phyloP scores from a whole-genome alignment of 2,888 invertebrate species.

The Pardosa pseudoannulata region DNA sequence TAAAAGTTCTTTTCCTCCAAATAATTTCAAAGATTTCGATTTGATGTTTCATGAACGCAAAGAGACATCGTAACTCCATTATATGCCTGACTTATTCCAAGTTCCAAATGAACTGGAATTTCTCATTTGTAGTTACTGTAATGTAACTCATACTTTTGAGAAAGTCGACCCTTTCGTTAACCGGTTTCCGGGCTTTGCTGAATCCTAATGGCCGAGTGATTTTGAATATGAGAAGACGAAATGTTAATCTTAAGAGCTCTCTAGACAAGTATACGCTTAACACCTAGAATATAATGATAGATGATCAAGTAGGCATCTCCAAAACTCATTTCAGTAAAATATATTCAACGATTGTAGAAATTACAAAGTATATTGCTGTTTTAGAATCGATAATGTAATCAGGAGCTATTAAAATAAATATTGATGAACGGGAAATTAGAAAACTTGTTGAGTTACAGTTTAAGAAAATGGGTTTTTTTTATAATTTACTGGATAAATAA shows the following conservation, averaged over 20 bases:
- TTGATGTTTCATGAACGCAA: slow-evolving; percentile 40
- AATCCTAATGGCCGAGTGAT: slow-evolving; percentile 56
- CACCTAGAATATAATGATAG: slow-evolving; percentile 5
- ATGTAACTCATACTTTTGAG: slow-evolving; percentile 51
- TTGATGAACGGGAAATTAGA: too few species aligned
- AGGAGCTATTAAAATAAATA: too few species aligned
- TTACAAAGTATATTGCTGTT: too few species aligned
- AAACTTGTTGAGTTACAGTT: too few species aligned
- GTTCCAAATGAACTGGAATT: slow-evolving; percentile 59
- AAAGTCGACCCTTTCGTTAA: slow-evolving; percentile 41
- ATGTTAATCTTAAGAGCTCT: slow-evolving; percentile 21
- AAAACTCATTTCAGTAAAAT: background rate
- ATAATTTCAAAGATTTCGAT: slow-evolving; percentile 36
- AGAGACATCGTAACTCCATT: slow-evolving; percentile 57
- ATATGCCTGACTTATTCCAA: slow-evolving; percentile 41
- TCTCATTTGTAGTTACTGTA: slow-evolving; percentile 58
- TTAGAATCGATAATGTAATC: too few species aligned
- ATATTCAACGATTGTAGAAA: too few species aligned
- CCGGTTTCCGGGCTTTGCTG: slow-evolving; percentile 43
- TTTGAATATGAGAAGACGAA: slow-evolving; percentile 47
- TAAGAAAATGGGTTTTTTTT: too few species aligned
- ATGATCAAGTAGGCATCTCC: too few species aligned
- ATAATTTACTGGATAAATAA: too few species aligned
- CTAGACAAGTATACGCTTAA: slow-evolving; percentile 18
- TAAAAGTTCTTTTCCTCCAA: too few species aligned